Evolutionary conservation across 2,797 vertebrate species (phyloP).

Genomic region (Etheostoma perlongum): DNA sequence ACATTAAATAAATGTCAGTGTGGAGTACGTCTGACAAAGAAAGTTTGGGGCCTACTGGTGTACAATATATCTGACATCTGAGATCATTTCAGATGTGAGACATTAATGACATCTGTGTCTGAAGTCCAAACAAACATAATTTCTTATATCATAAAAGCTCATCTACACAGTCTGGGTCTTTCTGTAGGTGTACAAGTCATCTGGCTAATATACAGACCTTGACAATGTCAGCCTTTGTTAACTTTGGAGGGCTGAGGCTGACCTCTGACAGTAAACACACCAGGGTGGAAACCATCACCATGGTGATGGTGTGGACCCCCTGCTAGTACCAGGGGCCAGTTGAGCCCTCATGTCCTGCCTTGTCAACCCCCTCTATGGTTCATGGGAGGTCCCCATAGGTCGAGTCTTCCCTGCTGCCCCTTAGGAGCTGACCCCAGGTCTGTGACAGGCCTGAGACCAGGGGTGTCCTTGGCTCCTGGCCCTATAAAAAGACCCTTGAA

Average conservation of each 20-base stretch:
- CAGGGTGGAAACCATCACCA: conserved; percentile 73
- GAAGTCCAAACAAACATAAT: conserved; percentile 25
- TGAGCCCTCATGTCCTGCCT: conserved; percentile 68
- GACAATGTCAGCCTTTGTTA: conserved; percentile 78
- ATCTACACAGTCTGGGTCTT: conserved; percentile 29
- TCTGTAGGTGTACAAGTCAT: conserved; percentile 55
- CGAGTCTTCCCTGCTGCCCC: conserved; percentile 52
- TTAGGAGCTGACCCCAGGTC: conserved; percentile 73
- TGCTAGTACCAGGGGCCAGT: conserved; percentile 68
- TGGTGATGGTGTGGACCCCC: conserved; percentile 70
- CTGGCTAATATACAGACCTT: conserved; percentile 59
- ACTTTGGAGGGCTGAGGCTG: conserved; percentile 49
- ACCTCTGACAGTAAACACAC: conserved; percentile 81
- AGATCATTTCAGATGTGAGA: conserved; percentile 29
- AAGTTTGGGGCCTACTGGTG: not conserved
- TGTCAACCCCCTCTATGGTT: conserved; percentile 62
- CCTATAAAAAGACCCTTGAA: conserved; percentile 75
- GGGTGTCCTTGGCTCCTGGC: conserved; percentile 67
- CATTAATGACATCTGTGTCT: conserved; percentile 8
- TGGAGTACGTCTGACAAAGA: not conserved
- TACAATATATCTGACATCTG: conserved; percentile 24
- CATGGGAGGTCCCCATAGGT: conserved; percentile 69
- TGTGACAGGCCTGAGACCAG: conserved; percentile 52
- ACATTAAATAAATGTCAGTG: not conserved
- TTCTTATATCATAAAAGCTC: conserved; percentile 46